phyloP scores from a whole-genome alignment of 2,797 vertebrate species.

The Liparis tanakae region DNA sequence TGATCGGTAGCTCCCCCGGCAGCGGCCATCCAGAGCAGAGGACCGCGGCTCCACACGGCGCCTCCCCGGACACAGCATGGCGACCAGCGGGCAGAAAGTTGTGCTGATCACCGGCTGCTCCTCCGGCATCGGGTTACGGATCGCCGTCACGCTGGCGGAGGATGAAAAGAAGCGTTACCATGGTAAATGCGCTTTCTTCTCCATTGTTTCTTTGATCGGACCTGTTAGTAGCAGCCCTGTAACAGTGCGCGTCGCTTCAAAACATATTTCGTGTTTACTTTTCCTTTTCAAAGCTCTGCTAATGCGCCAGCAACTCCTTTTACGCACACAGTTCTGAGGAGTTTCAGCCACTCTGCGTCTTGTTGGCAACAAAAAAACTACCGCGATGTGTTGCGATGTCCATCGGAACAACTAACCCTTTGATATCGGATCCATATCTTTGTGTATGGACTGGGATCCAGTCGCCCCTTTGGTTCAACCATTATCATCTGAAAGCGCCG shows the following conservation, averaged over 20 bases:
- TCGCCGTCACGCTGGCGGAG: conserved; percentile 89
- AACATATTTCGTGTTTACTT: conserved; percentile 57
- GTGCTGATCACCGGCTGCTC: conserved; percentile 96
- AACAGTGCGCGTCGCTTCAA: conserved; percentile 27
- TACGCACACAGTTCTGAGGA: conserved; percentile 62
- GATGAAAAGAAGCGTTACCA: conserved; percentile 90
- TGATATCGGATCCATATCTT: conserved; percentile 59
- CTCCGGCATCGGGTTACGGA: conserved; percentile 92
- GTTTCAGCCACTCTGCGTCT: conserved; percentile 57
- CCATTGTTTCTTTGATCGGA: conserved; percentile 62
- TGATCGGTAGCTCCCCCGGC: conserved; percentile 71
- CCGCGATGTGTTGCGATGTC: conserved; percentile 27
- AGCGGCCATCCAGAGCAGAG: conserved; percentile 74
- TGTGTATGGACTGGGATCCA: conserved; percentile 45
- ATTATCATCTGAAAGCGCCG: conserved; percentile 81
- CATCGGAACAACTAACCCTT: conserved; percentile 27
- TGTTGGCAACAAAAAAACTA: conserved; percentile 28
- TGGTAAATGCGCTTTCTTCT: conserved; percentile 85
- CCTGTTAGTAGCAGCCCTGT: conserved; percentile 33
- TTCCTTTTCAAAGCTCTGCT: conserved; percentile 26
- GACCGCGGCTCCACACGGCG: conserved; percentile 67
- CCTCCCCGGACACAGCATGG: conserved; percentile 84
- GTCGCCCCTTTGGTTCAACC: conserved; percentile 58
- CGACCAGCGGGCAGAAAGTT: conserved; percentile 84
- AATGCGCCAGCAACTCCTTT: conserved; percentile 46